Base-by-base conservation (phyloP, 2,797 vertebrate genomes). In the Pitangus sulphuratus region DNA sequence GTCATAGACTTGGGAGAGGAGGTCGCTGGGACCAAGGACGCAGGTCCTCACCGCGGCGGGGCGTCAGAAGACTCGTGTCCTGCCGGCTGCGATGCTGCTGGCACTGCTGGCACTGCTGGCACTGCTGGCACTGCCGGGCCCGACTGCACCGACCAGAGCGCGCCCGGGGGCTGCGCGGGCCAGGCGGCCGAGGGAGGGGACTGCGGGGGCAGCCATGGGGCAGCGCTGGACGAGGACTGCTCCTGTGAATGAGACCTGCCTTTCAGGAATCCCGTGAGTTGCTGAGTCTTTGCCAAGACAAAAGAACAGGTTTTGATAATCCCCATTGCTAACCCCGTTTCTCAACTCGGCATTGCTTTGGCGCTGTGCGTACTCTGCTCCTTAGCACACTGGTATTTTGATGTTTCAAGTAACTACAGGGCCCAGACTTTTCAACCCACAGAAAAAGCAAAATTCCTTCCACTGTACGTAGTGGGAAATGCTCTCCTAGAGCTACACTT, bases 1-100 rank as follows among this genome's bases (percentile, higher is more conserved):
- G 76, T 95, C 47, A 90, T 93, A 93, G 96, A 93, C 81, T 77
- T 91, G 74, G 95, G 78, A 37, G 84, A 58, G 1, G 82, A 93
- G 42, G 83, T 33, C 13, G 9, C 85, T 0, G 80, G 78, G n/a
- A 79, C 81, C 71, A 20, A 69, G 6, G 44, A 60, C 31, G 39
- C 62, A 24, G 57, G 57, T 26, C 35, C 47, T 53, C 84, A 31
- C 8, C 77, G 56, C 0, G 35, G 66, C 0, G 33, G 93, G 42
- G 62, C 1, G 0, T 44, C 80, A 3, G 91, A 86, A 2, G 94
- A 87, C 74, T 58, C 69, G 0, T 51, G 71, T 62, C 82, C 83
- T n/a, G 74, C 82, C 35, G 5, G 83, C 47, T 64, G n/a, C 4
- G 25, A 48, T 31, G 39, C 39, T 4, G 84, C 22, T 48, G 88